Evolutionary conservation across 1,140 invertebrate species (phyloP).

Genomic region (Ceratitis capitata): DNA sequence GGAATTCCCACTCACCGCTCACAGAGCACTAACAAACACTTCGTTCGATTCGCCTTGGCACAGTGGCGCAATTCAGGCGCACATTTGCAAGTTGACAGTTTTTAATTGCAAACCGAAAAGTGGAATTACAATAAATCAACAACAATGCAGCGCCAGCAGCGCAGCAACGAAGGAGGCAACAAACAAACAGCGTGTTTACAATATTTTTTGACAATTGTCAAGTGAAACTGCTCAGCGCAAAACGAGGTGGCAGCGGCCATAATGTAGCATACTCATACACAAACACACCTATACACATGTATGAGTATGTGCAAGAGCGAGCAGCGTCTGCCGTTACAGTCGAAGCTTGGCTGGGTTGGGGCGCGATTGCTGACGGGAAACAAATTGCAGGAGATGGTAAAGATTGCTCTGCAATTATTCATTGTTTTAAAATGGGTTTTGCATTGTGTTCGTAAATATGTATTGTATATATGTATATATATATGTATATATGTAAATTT

Average conservation of each 20-base stretch:
- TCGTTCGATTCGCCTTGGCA: neutral
- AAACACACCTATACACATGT: no score
- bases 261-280: neutral
- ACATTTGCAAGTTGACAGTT: slow-evolving; percentile 11
- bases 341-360: neutral
- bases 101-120: neutral
- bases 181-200: neutral
- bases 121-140: neutral
- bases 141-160: neutral
- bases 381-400: neutral
- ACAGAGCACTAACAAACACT: no score
- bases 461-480: no score
- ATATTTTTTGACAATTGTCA: slow-evolving; percentile 22
- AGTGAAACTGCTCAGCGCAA: neutral
- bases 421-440: no score
- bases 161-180: neutral
- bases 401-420: neutral
- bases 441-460: no score
- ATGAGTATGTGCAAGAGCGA: neutral
- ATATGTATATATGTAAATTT: no score
- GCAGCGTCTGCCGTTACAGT: neutral
- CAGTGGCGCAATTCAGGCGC: neutral
- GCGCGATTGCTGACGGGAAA: neutral
- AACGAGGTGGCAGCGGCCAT: neutral
- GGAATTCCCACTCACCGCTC: no score